phyloP scores from a whole-genome alignment of 30 jellyfish, hydroid and myxozoan species.

The Aurelia sp. region DNA sequence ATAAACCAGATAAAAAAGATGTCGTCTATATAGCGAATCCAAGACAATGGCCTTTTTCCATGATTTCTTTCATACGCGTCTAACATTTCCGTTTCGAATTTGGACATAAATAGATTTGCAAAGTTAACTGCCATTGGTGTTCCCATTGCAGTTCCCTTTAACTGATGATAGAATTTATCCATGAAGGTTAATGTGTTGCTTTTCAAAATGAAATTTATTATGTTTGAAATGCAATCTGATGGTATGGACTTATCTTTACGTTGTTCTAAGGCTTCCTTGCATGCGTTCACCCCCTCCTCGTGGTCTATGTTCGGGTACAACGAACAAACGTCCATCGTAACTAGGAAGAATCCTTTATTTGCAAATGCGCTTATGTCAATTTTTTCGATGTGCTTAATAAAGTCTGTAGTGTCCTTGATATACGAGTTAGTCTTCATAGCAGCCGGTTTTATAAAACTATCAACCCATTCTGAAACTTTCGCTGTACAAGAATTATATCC shows the following conservation, averaged over 20 bases:
- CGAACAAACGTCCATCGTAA: too few relatives aligned
- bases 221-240: background rate
- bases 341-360: too few relatives aligned
- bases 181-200: background rate
- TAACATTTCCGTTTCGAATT: background rate
- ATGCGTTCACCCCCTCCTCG: too few relatives aligned
- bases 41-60: background rate
- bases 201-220: background rate
- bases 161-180: background rate
- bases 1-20: background rate
- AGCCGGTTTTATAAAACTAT: too few relatives aligned
- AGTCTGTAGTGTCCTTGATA: too few relatives aligned
- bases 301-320: too few relatives aligned
- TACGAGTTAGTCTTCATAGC: too few relatives aligned
- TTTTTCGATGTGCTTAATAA: too few relatives aligned
- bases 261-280: background rate
- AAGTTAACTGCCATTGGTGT: background rate
- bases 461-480: too few relatives aligned
- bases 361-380: too few relatives aligned
- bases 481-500: too few relatives aligned
- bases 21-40: conserved; percentile 6
- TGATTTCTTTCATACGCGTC: background rate
- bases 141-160: conserved; percentile 14
- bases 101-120: too few relatives aligned
- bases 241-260: background rate